Conservation (phyloP, 92 coral and sea anemone species). For the Desmophyllum pertusum region DNA sequence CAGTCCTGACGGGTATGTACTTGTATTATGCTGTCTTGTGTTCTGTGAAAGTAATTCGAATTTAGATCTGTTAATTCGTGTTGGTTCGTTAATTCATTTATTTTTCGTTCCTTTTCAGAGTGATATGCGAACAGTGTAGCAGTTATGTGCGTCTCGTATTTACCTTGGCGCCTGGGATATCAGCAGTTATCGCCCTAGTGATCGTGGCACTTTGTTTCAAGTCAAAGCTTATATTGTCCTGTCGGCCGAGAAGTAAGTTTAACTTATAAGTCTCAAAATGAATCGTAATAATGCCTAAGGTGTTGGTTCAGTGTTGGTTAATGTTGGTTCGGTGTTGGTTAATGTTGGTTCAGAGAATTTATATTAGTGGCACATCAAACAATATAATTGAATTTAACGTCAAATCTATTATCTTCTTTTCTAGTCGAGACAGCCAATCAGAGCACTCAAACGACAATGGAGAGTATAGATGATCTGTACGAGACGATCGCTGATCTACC, state of each 20-base stretch:
- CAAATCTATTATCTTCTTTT: background rate
- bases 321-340: too few relatives aligned
- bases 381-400: background rate
- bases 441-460: slow-evolving; percentile 23
- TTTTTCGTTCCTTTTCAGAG: slow-evolving; percentile 36
- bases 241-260: slow-evolving; percentile 59
- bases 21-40: too few relatives aligned
- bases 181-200: slow-evolving; percentile 66
- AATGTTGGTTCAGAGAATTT: too few relatives aligned
- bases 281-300: too few relatives aligned
- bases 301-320: too few relatives aligned
- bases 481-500: slow-evolving; percentile 12
- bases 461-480: background rate
- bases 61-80: too few relatives aligned
- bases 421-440: slow-evolving; percentile 32
- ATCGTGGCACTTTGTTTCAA: slow-evolving; percentile 64
- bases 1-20: slow-evolving; percentile 62
- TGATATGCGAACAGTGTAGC: slow-evolving; percentile 56
- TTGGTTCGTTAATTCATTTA: background rate
- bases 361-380: too few relatives aligned
- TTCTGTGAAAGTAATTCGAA: too few relatives aligned
- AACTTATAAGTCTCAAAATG: background rate
- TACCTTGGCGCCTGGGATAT: slow-evolving; percentile 73
- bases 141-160: slow-evolving; percentile 71
- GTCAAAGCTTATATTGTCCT: slow-evolving; percentile 58